Evolutionary conservation across 2,797 vertebrate genomes (phyloP), one percentile per base, ranked within the genome.

Genomic region (Xerus rutilus): DNA sequence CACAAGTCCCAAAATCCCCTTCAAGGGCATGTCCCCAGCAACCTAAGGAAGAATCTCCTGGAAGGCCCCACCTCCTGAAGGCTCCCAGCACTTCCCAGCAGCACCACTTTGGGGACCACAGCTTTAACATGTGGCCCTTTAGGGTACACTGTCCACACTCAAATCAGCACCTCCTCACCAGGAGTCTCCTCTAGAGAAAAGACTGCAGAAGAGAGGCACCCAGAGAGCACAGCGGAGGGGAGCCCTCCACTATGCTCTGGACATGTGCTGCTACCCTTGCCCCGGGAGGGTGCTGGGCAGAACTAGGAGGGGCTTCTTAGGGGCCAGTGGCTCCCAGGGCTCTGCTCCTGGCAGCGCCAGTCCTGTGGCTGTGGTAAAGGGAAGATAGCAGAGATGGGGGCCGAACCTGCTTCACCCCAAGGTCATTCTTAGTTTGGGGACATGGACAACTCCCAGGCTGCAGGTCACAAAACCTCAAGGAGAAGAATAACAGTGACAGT

Each of bases 231-330:
- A 67, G 57, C 4, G 7, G 28, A 62, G 57, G 49, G 43, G 43
- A 5, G 32, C 15, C 15, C 21, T 57, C 7, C 54, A 57, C 20
- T 6, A 57, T 11, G 65, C 82, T 49, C 81, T 86, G 86, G 82
- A 28, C 1, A 14, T 0, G 0, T 20, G 43, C 57, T 43, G 9
- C 47, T 59, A 52, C 5, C 25, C 52, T 25, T 17, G 10, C 32
- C 43, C 21, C 4, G 4, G 57, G 2, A 39, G 54, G 62, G 39
- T 4, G 7, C 64, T 35, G 25, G 59, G 43, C 13, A 5, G 70
- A 67, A 70, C 39, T 77, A 70, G 30, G n/a, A 94, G 32, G 21
- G 43, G 62, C 52, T 49, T 21, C 43, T 67, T 4, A 8, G 49
- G 32, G 67, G 52, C n/a, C 43, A 3, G 59, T 1, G 1, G 17